Conservation (phyloP, 2,113 vertebrate genomes). For the Mus pahari region DNA sequence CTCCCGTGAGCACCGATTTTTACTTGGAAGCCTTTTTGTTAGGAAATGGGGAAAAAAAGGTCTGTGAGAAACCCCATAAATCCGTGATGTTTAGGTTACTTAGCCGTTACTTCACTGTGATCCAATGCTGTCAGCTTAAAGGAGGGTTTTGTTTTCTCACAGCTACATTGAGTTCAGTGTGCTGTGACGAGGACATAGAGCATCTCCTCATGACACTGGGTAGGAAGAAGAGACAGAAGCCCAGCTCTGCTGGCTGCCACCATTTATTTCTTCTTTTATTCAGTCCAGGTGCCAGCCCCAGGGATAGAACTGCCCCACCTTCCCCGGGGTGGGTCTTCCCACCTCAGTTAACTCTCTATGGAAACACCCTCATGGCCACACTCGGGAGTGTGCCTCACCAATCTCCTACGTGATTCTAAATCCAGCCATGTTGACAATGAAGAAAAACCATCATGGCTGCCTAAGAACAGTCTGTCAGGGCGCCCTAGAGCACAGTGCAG, state of each 20-base stretch:
- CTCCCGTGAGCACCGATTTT: not conserved
- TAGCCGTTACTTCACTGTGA: not conserved
- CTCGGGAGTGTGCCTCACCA: not conserved
- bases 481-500: slow-evolving; percentile 42
- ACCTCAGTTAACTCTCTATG: not conserved
- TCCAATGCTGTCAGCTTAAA: not conserved
- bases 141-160: not conserved
- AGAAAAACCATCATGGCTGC: not conserved
- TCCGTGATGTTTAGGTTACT: not conserved
- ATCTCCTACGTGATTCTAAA: not conserved
- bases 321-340: no score
- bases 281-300: not conserved
- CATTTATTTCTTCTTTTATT: not conserved
- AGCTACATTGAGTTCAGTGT: not conserved
- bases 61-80: slow-evolving; percentile 66
- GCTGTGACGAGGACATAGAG: not conserved
- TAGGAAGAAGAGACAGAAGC: not conserved
- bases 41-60: slow-evolving; percentile 53
- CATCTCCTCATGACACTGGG: not conserved
- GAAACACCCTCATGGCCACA: not conserved
- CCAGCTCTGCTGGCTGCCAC: not conserved
- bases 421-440: not conserved
- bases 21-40: slow-evolving; percentile 42
- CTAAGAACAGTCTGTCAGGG: slow-evolving; percentile 76
- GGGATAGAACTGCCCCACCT: not conserved